Evolutionary conservation across 2,888 invertebrate genomes (phyloP), one percentile per base, ranked within the genome.

Genomic region (Pseudeuparius sepicola): DNA sequence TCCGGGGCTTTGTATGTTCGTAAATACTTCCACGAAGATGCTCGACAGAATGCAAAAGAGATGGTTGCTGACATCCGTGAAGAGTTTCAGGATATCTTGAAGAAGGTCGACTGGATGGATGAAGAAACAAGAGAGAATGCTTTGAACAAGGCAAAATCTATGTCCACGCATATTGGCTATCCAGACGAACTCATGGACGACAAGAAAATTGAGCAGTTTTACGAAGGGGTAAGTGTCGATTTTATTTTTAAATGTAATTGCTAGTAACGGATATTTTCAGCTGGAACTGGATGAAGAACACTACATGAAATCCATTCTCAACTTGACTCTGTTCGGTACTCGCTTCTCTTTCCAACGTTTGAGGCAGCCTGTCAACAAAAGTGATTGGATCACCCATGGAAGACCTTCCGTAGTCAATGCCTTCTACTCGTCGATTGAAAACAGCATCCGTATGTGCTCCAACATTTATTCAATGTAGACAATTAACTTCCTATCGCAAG

Each of bases 91-190:
- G 75, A 82, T 48, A 87, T 92, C 16, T 60, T 92, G 35, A 67
- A 71, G 11, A 70, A 76, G 37, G 78, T 92, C 9, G 81, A 83
- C 27, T 96, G 94, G 94, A 94, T 96, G 94, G 93, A 94, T 55
- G 74, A 76, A 0, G 64, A 68, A 44, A 94, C 94, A 0, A 77
- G 78, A 29, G 60, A 66, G 44, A 75, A 77, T 36, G 89, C 88
- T 1, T 59, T 86, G 40, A 75, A 79, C 39, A 90, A 90, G 57
- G 80, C 87, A 0, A 73, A 75, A 37, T 71, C 79, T 0, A 92
- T 94, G 83, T 70, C 78, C 2, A 78, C 86, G 1, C 87, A 92
- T 59, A 92, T 94, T 53, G 93, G 89, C 0, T 93, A 93, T 60
- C 93, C 93, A 1, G 82, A 82, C 50, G 92, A 90, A 59, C 73